Evolutionary conservation across 2,113 vertebrate genomes (phyloP).

Genomic region (Thunnus thynnus): DNA sequence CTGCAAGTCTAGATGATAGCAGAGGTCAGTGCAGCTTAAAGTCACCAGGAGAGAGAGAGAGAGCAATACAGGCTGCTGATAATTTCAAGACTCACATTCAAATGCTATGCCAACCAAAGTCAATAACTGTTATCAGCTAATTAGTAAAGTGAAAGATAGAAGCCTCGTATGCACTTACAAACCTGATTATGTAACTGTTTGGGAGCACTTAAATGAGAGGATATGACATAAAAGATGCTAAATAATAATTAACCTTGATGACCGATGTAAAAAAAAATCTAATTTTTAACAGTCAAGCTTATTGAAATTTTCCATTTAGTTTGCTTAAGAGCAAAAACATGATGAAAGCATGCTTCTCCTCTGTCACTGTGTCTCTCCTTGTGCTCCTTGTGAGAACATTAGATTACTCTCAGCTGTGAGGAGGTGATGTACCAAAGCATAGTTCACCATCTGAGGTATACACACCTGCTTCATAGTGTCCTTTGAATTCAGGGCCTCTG

Average conservation of each 20-base stretch:
- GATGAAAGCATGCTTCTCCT: background rate
- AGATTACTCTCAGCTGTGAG: background rate
- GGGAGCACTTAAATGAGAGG: background rate
- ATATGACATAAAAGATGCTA: background rate
- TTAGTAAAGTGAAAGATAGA: background rate
- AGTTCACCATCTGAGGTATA: slow-evolving; percentile 20
- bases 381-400: slow-evolving; percentile 2
- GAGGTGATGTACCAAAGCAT: background rate
- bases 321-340: background rate
- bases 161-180: background rate
- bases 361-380: background rate
- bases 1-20: slow-evolving; percentile 61
- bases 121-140: background rate
- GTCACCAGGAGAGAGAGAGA: slow-evolving; percentile 18
- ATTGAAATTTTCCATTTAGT: too few relatives aligned
- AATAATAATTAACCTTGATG: background rate
- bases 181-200: background rate
- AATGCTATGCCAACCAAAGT: background rate
- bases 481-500: slow-evolving; percentile 81
- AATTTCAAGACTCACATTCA: background rate
- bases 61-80: background rate
- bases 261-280: background rate
- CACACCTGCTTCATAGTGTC: slow-evolving; percentile 87
- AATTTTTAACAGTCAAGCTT: too few relatives aligned
- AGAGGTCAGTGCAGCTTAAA: slow-evolving; percentile 43